Percentiles rank a stretch among this genome's conserved stretches.
phyloP scores from a whole-genome alignment of 2,888 invertebrate genomes.

The Suillia variegata region DNA sequence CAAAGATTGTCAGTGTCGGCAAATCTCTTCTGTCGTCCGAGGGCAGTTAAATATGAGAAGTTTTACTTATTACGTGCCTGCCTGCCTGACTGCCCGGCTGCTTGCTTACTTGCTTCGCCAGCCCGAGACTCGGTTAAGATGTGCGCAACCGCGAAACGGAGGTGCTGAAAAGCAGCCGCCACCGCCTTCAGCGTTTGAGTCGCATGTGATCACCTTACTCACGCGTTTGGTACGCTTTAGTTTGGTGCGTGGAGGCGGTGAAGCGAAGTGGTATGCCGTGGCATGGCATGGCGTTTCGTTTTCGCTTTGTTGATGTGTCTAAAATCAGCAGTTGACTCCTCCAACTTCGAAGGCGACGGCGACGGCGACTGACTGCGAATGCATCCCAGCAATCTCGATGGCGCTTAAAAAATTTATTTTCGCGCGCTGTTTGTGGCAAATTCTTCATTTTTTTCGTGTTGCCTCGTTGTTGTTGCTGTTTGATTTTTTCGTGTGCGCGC shows the following conservation, averaged over 20 bases:
- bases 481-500: too few species aligned
- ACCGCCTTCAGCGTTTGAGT: neutral
- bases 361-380: constrained; percentile 23
- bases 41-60: neutral
- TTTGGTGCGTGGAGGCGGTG: too few species aligned
- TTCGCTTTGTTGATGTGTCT: neutral
- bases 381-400: constrained; percentile 28
- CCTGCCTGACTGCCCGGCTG: too few species aligned
- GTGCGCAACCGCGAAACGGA: neutral
- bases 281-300: too few species aligned
- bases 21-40: neutral
- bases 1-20: neutral
- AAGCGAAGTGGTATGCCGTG: too few species aligned
- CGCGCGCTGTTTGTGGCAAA: constrained; percentile 36
- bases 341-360: constrained; percentile 35
- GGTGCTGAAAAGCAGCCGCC: constrained; percentile 1
- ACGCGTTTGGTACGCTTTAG: too few species aligned
- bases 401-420: constrained; percentile 58
- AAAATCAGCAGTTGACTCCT: constrained; percentile 21
- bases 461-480: neutral
- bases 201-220: too few species aligned
- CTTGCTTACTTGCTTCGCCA: neutral
- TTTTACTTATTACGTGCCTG: too few species aligned
- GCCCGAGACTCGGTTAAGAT: neutral
- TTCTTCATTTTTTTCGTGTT: constrained; percentile 3